These are phyloP conservation scores for Spilogale gracilis DNA, from an alignment of 2,113 vertebrate genomes.

Conservation along the genomic window DNA sequence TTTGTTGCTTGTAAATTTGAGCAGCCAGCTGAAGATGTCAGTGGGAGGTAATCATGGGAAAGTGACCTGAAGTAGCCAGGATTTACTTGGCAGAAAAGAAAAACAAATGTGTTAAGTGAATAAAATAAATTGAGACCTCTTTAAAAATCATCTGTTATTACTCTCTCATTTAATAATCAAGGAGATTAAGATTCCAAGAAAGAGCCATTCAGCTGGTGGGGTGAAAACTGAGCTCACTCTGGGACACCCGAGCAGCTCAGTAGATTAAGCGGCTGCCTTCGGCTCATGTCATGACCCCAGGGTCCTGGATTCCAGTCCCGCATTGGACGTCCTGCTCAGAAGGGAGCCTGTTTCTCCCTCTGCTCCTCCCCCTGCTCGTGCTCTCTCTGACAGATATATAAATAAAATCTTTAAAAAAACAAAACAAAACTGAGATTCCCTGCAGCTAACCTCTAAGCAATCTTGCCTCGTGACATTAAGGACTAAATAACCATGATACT, in stretches of 20 bases:
- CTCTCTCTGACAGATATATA: no score
- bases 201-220: not conserved
- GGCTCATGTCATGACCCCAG: no score
- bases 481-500: not conserved
- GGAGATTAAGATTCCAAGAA: not conserved
- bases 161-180: not conserved
- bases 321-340: no score
- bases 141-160: not conserved
- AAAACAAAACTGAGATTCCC: no score
- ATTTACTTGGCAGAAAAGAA: not conserved
- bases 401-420: no score
- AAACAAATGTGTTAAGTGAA: not conserved
- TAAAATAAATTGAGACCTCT: not conserved
- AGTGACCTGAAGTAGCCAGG: not conserved
- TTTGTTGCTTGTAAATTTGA: not conserved
- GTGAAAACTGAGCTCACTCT: not conserved
- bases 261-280: not conserved
- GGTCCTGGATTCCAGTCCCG: no score
- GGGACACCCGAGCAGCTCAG: not conserved
- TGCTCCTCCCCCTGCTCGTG: no score
- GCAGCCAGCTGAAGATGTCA: not conserved
- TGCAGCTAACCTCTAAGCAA: not conserved
- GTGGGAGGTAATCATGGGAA: not conserved
- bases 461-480: not conserved
- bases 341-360: no score